Base-by-base conservation (phyloP, 2,888 invertebrate species). In the Cephonodes hylas region DNA sequence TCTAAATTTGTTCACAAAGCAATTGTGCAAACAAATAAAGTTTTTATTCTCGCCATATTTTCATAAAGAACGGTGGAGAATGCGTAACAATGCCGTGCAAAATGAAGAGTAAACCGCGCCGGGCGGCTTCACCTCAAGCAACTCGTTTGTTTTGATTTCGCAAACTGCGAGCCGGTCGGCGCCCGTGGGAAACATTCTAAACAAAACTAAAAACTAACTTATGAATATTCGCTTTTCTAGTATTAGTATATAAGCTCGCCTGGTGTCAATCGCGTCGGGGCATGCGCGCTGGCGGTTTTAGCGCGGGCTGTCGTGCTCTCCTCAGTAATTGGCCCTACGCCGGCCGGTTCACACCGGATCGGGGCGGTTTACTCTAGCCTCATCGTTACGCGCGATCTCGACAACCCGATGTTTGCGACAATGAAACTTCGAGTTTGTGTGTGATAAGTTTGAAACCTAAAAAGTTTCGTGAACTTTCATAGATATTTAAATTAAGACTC, bases 121-220 rank as follows among this genome's bases (percentile, higher is more conserved):
- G 46, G 60, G 34, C 34, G 56, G 59, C 56, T 53, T 18, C 61
- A 44, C 60, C 53, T 59, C 60, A 61, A 61, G 22, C 25, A 67
- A 65, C 68, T 70, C 69, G 65, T 74, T 73, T 75, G 70, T 77
- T 77, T 75, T 76, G 80, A 76, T 81, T 81, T 75, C 66, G 53
- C 58, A 66, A 75, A 72, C 73, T 69, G 67, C 44, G 64, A 62
- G 64, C 60, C 69, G 71, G 67, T 65, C 64, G 60, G 62, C 58
- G 74, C 77, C 75, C 79, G 45, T 60, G 77, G 80, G 85, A 63
- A 77, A 76, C 80, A 86, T 87, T 79, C 71, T 81, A 84, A 86
- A 85, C 82, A 84, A 88, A 88, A 88, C 84, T 88, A 84, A 83
- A 84, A 86, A 86, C 79, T 85, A 85, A 89, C 87, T 90, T 89